A percentile compares a stretch with the other conserved stretches of the same genome.
These are phyloP conservation scores for Perdita meconis DNA, from an alignment of 2,888 invertebrate genomes.

Conservation along the genomic window DNA sequence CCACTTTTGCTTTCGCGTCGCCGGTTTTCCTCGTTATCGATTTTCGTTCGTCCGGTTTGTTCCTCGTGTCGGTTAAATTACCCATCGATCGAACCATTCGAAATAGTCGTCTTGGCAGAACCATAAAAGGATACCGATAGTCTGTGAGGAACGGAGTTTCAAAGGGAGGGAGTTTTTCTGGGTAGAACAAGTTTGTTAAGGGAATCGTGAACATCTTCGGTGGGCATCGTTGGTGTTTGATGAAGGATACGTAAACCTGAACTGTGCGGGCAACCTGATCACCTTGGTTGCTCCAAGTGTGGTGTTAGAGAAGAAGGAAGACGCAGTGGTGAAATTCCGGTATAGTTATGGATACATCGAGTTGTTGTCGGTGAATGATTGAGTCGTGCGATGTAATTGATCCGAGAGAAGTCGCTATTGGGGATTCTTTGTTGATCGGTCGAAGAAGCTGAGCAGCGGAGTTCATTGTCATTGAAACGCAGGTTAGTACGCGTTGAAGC, in stretches of 20 bases:
- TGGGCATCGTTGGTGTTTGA: neutral
- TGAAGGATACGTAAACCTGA: neutral
- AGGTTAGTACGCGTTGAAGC: conserved; percentile 8
- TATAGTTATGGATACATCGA: conserved; percentile 16
- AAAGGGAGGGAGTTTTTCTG: too few species aligned
- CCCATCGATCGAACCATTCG: neutral
- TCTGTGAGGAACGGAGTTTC: too few species aligned
- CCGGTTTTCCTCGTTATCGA: conserved; percentile 47
- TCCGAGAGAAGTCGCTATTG: neutral
- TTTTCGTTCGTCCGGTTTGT: neutral
- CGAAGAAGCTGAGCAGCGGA: conserved; percentile 7
- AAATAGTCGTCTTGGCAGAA: neutral
- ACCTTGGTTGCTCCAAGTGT: neutral
- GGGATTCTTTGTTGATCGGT: conserved; percentile 13
- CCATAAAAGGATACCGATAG: neutral
- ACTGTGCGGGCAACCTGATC: neutral
- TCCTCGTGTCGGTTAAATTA: neutral
- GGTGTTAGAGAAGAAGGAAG: neutral
- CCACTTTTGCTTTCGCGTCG: conserved; percentile 65
- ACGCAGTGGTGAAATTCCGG: conserved; percentile 7
- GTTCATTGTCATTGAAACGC: conserved; percentile 12
- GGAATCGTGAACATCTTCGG: neutral
- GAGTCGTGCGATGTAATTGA: conserved; percentile 28
- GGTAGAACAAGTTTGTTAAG: too few species aligned
- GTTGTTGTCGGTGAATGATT: neutral